Conservation (phyloP, 2,113 vertebrate species). For the Mustela lutreola region DNA sequence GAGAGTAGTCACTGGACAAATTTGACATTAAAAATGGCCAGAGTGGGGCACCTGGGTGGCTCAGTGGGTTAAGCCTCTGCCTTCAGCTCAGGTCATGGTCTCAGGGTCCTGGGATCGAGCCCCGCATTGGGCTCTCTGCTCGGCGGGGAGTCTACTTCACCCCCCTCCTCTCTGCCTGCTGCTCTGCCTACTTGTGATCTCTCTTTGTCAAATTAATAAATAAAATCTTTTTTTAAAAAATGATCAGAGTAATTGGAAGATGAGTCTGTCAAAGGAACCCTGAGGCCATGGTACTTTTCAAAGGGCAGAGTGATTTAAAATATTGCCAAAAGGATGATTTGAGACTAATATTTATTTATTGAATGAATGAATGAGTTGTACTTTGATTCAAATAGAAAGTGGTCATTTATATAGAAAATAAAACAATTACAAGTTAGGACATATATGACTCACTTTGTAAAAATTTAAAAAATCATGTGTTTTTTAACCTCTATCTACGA, state of each 20-base stretch:
- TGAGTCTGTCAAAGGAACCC: background rate
- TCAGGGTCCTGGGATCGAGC: too few species aligned
- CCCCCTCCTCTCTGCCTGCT: too few species aligned
- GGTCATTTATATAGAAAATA: constrained; percentile 1
- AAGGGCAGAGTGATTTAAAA: background rate
- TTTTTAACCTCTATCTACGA: background rate
- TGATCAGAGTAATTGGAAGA: background rate
- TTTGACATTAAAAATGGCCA: background rate
- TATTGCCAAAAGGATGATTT: background rate
- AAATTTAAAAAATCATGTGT: background rate
- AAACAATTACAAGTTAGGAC: background rate
- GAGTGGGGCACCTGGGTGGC: background rate
- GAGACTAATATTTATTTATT: background rate
- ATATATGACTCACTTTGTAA: background rate
- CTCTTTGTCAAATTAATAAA: too few species aligned
- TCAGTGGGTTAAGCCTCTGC: too few species aligned
- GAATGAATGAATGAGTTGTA: background rate
- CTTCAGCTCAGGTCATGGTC: too few species aligned
- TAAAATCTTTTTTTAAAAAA: background rate
- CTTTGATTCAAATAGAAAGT: constrained; percentile 46
- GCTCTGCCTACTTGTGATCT: too few species aligned
- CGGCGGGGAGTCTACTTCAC: too few species aligned
- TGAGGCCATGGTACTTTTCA: background rate
- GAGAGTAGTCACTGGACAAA: background rate
- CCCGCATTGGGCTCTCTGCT: too few species aligned